Conservation (phyloP, 2,888 invertebrate species). For the Nomada fucata region DNA sequence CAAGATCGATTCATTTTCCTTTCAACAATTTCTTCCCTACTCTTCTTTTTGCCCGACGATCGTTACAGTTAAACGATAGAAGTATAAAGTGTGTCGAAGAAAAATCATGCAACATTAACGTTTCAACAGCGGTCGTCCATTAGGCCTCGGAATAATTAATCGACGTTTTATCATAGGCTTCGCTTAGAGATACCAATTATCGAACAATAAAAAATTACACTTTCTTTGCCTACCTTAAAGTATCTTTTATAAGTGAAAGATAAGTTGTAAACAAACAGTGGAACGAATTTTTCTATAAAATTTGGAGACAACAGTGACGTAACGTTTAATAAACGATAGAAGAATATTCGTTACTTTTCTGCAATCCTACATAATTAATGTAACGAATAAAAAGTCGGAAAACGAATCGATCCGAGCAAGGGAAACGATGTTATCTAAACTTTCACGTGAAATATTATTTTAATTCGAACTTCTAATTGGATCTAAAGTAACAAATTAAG, state of each 20-base stretch:
- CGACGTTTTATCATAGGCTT: not conserved
- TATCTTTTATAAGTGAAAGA: not conserved
- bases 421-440: not conserved
- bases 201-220: conserved; percentile 36
- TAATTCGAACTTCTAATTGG: not conserved
- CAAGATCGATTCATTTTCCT: conserved; percentile 34
- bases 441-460: not conserved
- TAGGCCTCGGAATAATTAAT: conserved; percentile 16
- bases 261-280: not conserved
- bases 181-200: conserved; percentile 5
- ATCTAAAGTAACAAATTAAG: not conserved
- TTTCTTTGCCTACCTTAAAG: not conserved
- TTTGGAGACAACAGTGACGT: not conserved
- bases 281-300: not conserved
- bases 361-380: not conserved
- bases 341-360: not conserved
- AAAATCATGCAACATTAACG: not conserved
- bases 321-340: not conserved
- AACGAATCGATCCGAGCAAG: conserved; percentile 25
- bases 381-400: not conserved
- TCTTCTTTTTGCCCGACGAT: not conserved
- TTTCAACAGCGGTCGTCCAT: not conserved
- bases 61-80: not conserved
- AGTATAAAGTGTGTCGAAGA: not conserved
- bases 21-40: not conserved